phyloP scores from a whole-genome alignment of 2,113 vertebrate genomes.

The Edolisoma coerulescens region DNA sequence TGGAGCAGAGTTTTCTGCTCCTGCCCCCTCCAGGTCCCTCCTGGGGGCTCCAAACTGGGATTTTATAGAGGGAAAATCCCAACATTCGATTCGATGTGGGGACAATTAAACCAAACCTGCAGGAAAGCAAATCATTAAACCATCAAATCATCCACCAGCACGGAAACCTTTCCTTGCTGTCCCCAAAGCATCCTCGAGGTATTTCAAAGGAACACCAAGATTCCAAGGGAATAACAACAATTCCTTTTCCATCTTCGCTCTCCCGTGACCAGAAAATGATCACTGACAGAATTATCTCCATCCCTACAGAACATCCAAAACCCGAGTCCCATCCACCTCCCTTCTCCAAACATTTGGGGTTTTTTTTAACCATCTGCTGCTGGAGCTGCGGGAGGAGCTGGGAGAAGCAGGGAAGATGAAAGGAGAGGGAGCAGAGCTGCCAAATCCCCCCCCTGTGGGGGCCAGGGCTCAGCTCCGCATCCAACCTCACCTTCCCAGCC shows the following conservation, averaged over 20 bases:
- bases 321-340: not conserved
- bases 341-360: not conserved
- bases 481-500: not conserved
- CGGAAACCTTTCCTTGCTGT: not conserved
- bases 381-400: not conserved
- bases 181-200: not conserved
- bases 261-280: accelerated
- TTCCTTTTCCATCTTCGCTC: not conserved
- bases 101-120: not conserved
- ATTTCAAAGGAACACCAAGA: not conserved
- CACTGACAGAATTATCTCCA: accelerated
- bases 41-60: not conserved
- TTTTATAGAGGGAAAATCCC: not conserved
- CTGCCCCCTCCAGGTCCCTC: not conserved
- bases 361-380: not conserved
- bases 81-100: not conserved
- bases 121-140: not conserved
- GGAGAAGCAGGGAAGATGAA: not conserved
- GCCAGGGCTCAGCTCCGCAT: not conserved
- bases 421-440: not conserved
- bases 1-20: not conserved
- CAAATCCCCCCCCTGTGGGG: not conserved
- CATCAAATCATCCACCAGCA: not conserved
- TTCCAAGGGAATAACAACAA: not conserved
- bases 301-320: not conserved